Evolutionary conservation across 2,888 invertebrate species (phyloP), one percentile per base, ranked within the genome.

Genomic region (Harpalus rufipes): DNA sequence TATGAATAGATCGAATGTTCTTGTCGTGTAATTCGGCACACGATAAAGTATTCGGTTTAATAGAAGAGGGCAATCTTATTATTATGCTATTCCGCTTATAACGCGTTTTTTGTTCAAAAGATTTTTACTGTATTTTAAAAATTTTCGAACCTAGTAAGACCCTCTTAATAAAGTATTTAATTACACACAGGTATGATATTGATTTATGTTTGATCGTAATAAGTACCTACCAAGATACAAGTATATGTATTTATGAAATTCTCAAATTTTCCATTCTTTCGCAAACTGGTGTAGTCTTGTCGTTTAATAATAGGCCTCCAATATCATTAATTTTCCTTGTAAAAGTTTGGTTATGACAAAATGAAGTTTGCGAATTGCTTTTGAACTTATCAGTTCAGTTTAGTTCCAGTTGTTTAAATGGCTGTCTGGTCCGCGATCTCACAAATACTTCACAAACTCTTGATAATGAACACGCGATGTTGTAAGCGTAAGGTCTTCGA

Each of bases 341-440:
- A 74, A 10, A 12, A 18, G 21, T 74, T 74, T 32, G 44, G 72
- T 72, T 72, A 72, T 41, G 41, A 44, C 72, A 72, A 72, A 72
- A 74, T 56, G 21, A 74, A 74, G 74, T 74, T 74, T 56, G 56
- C 12, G 74, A 74, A 74, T 56, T 51, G 21, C 74, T 51, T 74
- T 74, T 74, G 74, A 74, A 74, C 21, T 74, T 74, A 74, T 74
- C 74, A 74, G 74, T 74, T 74, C 32, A 65, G 65, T 59, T 32
- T 68, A 68, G 68, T 74, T 74, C 56, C 56, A 74, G 51, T 74
- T 74, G 74, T 74, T 74, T 44, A 74, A 74, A 74, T 74, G 74
- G 12, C 18, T 56, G 74, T 74, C 74, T 74, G 51, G 44, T 25
- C 14, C 25, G 10, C 68, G 39, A 68, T 68, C 39, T 68, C 21